Conservation (phyloP, 2,888 invertebrate genomes). For the Erebia ligea region DNA sequence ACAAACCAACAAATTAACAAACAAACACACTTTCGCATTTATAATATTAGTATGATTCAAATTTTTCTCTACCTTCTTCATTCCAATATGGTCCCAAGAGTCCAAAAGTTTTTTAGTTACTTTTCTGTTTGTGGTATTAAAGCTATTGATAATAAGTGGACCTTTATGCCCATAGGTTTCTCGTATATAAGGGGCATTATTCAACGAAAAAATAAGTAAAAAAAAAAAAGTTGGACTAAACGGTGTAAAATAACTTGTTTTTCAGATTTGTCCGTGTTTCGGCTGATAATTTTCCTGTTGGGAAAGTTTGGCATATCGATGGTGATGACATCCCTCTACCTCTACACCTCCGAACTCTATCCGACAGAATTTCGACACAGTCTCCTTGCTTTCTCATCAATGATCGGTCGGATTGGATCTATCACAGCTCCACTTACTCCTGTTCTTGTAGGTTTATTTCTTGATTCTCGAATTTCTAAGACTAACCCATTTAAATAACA, state of each 20-base stretch:
- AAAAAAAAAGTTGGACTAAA: background rate
- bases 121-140: conserved; percentile 65
- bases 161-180: conserved; percentile 68
- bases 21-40: too few species aligned
- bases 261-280: conserved; percentile 31
- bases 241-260: background rate
- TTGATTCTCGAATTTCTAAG: background rate
- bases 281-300: conserved; percentile 37
- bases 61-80: conserved; percentile 56
- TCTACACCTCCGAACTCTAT: conserved; percentile 85
- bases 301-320: conserved; percentile 81
- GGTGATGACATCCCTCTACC: conserved; percentile 82
- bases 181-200: conserved; percentile 46
- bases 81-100: conserved; percentile 74
- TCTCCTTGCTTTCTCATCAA: conserved; percentile 83
- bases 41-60: conserved; percentile 49
- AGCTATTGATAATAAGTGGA: conserved; percentile 71
- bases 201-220: background rate
- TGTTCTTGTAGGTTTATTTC: conserved; percentile 69
- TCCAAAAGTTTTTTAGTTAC: conserved; percentile 54
- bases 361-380: conserved; percentile 85
- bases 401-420: conserved; percentile 85
- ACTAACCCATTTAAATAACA: too few species aligned
- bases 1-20: too few species aligned
- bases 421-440: conserved; percentile 85